Evolutionary conservation across 2,888 invertebrate species (phyloP), one percentile per base, ranked within the genome.

Genomic region (Craniophora ligustri): DNA sequence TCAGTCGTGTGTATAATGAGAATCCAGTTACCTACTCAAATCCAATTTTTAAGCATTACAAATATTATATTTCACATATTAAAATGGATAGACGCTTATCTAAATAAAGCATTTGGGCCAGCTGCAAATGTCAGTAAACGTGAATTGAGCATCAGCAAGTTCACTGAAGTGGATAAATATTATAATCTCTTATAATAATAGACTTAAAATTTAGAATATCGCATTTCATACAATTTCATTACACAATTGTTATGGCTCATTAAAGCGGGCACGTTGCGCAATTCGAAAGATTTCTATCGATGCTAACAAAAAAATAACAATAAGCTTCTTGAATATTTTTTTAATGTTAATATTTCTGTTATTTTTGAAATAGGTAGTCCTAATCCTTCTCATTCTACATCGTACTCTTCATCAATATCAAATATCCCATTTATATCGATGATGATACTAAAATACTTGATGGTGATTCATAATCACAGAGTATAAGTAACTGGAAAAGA

Each of bases 1-100:
- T 1, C 10, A 18, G 45, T 28, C 14, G 28, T 45, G n/a, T 40
- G 10, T 19, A 16, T 34, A 21, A 57, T 45, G 67, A 63, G 38
- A 23, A 38, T 49, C 49, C 10, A 32, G 58, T 49, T 36, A 41
- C 14, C 50, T n/a, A n/a, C n/a, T 51, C 13, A 21, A 21, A 26
- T 26, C n/a, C 0, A 16, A 50, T 38, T 49, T 30, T 26, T 14
- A 38, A 28, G 11, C 47, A 34, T 2, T 13, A 30, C 19, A 34
- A 51, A 70, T 74, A 74, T 72, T 56, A 61, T 53, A 59, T 71
- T 74, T 46, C 69, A 42, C 44, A 26, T 26, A 35, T 41, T 18
- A 38, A 70, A 70, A 50, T 5, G 26, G 54, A 62, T 15, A 15
- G 26, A 21, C 11, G 46, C 62, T 16, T 44, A n/a, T n/a, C n/a